Conservation (phyloP, 2,888 invertebrate genomes). For the Steinernema carpocapsae region DNA sequence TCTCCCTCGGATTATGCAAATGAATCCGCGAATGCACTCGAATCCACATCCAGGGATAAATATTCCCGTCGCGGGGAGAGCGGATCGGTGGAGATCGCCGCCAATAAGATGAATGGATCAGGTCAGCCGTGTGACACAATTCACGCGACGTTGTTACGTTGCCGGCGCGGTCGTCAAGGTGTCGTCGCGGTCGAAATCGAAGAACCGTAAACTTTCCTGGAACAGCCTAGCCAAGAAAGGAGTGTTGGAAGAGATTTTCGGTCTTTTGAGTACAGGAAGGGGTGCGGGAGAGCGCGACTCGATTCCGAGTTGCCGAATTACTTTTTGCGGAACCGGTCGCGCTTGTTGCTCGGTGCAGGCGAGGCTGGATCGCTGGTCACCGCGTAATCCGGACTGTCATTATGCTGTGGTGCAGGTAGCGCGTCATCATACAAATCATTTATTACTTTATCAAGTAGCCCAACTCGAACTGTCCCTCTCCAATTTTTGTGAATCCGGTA, state of each 20-base stretch:
- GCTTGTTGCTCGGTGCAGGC: no score
- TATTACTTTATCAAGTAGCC: not conserved
- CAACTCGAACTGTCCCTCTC: not conserved
- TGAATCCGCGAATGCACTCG: slow-evolving; percentile 14
- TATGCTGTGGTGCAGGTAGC: not conserved
- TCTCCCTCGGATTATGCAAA: slow-evolving; percentile 25
- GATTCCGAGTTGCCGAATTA: not conserved
- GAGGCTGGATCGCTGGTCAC: no score
- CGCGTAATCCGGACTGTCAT: no score
- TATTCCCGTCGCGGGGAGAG: not conserved
- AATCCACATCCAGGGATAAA: not conserved
- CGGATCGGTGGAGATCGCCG: slow-evolving; percentile 23
- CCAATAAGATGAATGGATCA: slow-evolving; percentile 33
- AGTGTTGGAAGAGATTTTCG: not conserved
- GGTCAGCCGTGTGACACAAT: slow-evolving; percentile 35
- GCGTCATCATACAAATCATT: not conserved
- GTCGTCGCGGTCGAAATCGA: no score
- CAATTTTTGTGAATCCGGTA: not conserved
- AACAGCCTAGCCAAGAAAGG: not conserved
- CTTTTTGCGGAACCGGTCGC: not conserved
- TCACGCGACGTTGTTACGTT: slow-evolving; percentile 4
- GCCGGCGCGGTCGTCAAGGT: not conserved
- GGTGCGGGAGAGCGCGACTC: not conserved
- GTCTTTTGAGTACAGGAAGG: not conserved
- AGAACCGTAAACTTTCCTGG: not conserved